A percentile compares a stretch with the other conserved stretches of the same genome.
Evolutionary conservation across 35 echinoderm and acorn worm genomes (phyloP).

Genomic region (Apostichopus parvimensis): DNA sequence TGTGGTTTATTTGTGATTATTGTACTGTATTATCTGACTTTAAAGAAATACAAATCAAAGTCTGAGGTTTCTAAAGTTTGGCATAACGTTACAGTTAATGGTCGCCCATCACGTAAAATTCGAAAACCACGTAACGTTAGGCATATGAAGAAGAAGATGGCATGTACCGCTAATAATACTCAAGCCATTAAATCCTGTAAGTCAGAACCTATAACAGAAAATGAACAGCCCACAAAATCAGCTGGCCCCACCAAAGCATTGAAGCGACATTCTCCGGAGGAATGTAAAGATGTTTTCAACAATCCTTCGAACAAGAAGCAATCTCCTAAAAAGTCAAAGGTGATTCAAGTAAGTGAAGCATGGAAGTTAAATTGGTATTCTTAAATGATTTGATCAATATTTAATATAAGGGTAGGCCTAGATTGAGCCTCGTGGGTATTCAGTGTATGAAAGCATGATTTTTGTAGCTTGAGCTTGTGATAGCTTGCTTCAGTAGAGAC

Average conservation of each 20-base stretch:
- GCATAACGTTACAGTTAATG: no score
- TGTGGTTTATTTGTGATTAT: no score
- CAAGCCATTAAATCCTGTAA: background rate
- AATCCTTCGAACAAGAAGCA: background rate
- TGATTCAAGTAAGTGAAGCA: no score
- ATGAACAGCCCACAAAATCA: background rate
- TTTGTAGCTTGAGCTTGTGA: background rate
- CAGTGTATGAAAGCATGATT: background rate
- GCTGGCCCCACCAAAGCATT: background rate
- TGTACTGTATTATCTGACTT: no score
- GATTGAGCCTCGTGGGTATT: background rate
- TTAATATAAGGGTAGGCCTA: background rate
- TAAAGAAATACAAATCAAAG: no score
- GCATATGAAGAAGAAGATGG: background rate
- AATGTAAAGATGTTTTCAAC: background rate
- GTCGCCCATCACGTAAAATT: background rate
- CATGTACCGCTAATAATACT: background rate
- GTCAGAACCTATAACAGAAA: background rate
- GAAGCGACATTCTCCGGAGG: conserved; percentile 5
- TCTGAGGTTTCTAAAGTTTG: no score
- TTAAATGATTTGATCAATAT: background rate
- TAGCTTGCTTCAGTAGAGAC: background rate
- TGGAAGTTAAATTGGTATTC: no score
- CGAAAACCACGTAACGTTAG: background rate
- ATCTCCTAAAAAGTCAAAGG: background rate